Evolutionary conservation across 64 coral and sea anemone species (phyloP).

Genomic region (Stichodactyla helianthus): DNA sequence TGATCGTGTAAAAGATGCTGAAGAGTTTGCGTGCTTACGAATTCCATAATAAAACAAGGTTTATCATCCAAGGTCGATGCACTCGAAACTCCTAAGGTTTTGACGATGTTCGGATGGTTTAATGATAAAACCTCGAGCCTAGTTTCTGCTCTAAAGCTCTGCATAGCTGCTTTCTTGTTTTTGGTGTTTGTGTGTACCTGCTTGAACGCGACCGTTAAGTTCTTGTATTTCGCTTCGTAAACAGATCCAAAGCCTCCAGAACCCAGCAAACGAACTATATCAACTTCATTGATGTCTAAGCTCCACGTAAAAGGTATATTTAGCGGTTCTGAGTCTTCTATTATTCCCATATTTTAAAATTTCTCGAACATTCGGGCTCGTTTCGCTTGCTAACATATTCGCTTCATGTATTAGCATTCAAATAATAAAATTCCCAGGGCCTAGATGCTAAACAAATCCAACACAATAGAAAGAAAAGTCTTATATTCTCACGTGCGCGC

Average conservation of each 20-base stretch:
- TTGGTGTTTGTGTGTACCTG: constrained; percentile 88
- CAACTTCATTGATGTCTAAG: constrained; percentile 80
- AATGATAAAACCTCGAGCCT: constrained; percentile 72
- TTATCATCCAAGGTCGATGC: constrained; percentile 65
- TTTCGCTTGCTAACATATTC: not conserved
- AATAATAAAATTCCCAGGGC: not conserved
- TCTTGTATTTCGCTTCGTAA: constrained; percentile 74
- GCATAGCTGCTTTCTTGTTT: constrained; percentile 96
- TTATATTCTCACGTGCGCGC: not conserved
- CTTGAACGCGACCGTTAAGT: constrained; percentile 80
- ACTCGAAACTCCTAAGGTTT: constrained; percentile 50
- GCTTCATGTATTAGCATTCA: not conserved
- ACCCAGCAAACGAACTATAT: constrained; percentile 61
- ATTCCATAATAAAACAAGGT: constrained; percentile 94
- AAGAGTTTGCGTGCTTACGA: constrained; percentile 75
- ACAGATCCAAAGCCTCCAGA: constrained; percentile 84
- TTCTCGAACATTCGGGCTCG: not conserved
- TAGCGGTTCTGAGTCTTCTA: not conserved
- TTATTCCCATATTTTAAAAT: not conserved
- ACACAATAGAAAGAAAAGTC: not conserved
- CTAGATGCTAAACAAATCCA: not conserved
- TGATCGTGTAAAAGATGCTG: constrained; percentile 78
- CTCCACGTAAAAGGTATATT: constrained; percentile 30
- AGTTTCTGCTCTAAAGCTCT: constrained; percentile 84
- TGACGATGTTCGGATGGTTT: constrained; percentile 83